Percentiles rank a stretch among this genome's conserved stretches.
Evolutionary conservation across 92 coral and sea anemone genomes (phyloP).

Genomic region (Zoanthus sociatus): DNA sequence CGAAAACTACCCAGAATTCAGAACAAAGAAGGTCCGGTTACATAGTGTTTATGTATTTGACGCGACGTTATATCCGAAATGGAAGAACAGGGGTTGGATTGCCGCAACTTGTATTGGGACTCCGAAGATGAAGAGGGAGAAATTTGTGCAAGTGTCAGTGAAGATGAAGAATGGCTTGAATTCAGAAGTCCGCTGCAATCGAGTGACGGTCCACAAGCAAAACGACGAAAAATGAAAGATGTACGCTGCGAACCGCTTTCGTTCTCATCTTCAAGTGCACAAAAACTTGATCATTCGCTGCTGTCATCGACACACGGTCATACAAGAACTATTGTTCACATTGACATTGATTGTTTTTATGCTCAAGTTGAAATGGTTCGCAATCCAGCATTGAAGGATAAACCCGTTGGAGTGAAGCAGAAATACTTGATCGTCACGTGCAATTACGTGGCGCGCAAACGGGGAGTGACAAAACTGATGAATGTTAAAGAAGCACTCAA

Average conservation of each 20-base stretch:
- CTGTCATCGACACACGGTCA: slow-evolving; percentile 53
- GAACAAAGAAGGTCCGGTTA: no score
- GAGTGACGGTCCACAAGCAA: slow-evolving; percentile 29
- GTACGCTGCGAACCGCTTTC: not conserved
- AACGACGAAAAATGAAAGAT: slow-evolving; percentile 13
- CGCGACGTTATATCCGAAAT: no score
- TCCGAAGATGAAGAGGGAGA: not conserved
- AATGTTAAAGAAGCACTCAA: slow-evolving; percentile 75
- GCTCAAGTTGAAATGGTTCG: slow-evolving; percentile 91
- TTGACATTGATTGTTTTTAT: slow-evolving; percentile 88
- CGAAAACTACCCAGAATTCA: no score
- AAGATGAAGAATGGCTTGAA: slow-evolving; percentile 35
- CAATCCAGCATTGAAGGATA: slow-evolving; percentile 64
- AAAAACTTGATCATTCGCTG: not conserved
- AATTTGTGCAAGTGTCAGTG: not conserved
- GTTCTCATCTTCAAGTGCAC: not conserved
- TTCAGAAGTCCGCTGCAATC: not conserved
- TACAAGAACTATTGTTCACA: slow-evolving; percentile 76
- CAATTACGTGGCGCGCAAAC: slow-evolving; percentile 80
- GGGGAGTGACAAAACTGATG: slow-evolving; percentile 81
- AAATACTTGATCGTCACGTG: slow-evolving; percentile 86
- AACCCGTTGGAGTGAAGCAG: slow-evolving; percentile 83
- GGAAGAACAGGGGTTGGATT: no score
- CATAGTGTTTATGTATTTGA: no score
- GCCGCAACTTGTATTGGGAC: no score